Conservation (phyloP, 1,140 invertebrate species). For the Drosophila eugracilis region DNA sequence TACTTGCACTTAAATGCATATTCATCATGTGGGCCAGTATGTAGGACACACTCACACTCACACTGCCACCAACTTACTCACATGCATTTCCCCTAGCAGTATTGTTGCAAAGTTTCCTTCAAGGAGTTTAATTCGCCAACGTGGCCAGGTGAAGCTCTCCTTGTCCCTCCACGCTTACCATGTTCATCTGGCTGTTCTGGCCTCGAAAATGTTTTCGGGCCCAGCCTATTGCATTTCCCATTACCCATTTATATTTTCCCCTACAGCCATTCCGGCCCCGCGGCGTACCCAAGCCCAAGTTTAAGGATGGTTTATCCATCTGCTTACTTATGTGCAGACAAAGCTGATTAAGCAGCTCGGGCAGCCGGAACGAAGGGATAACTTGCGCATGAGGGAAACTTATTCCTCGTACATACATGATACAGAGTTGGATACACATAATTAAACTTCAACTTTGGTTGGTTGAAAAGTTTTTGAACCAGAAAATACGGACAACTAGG, state of each 20-base stretch:
- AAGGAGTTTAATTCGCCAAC: constrained; percentile 40
- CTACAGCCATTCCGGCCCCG: not conserved
- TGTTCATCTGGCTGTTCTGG: constrained; percentile 20
- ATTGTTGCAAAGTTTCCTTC: constrained; percentile 46
- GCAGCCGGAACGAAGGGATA: constrained; percentile 37
- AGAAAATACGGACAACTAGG: not conserved
- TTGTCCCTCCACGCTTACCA: too few relatives aligned
- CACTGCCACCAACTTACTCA: not conserved
- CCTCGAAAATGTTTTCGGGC: constrained; percentile 49
- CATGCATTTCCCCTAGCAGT: constrained; percentile 10
- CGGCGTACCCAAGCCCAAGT: not conserved
- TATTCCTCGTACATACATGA: constrained; percentile 8
- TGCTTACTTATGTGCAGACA: constrained; percentile 50
- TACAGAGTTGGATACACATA: constrained; percentile 33
- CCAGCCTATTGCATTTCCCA: constrained; percentile 26
- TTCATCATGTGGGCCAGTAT: constrained; percentile 61
- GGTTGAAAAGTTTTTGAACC: constrained; percentile 19
- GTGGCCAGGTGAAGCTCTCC: constrained; percentile 27
- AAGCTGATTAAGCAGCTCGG: constrained; percentile 45
- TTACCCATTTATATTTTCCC: constrained; percentile 1
- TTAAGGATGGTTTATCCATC: constrained; percentile 47
- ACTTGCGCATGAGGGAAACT: constrained; percentile 11
- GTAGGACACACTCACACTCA: constrained; percentile 60
- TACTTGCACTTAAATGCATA: constrained; percentile 37
- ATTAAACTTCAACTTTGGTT: constrained; percentile 37